A percentile compares a stretch with the other conserved stretches of the same genome.
Evolutionary conservation across 2,797 vertebrate genomes (phyloP).

Genomic region (Rhincodon typus): DNA sequence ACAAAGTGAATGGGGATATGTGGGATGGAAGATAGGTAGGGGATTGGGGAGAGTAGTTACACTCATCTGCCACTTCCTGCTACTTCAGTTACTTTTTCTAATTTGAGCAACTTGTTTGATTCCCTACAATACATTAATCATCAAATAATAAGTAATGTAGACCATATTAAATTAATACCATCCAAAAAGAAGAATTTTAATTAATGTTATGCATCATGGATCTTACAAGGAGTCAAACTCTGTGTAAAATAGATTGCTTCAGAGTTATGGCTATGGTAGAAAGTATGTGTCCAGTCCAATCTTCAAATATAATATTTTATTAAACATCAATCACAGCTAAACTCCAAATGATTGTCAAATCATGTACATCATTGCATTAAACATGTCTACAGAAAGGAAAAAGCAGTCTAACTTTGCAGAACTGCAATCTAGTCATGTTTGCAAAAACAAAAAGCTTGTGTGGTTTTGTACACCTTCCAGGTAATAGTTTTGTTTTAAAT

Average conservation of each 20-base stretch:
- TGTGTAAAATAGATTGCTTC: not conserved
- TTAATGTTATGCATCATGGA: not conserved
- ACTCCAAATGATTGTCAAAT: not conserved
- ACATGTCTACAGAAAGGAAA: not conserved
- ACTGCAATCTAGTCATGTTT: not conserved
- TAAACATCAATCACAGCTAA: not conserved
- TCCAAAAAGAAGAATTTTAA: not conserved
- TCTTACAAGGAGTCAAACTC: not conserved
- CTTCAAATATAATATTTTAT: not conserved
- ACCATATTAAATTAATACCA: not conserved
- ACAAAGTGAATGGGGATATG: not conserved
- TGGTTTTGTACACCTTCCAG: not conserved
- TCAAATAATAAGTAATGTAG: not conserved
- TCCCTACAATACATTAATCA: not conserved
- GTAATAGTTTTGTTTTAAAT: slow-evolving; percentile 19
- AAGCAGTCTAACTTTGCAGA: not conserved
- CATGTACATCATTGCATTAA: not conserved
- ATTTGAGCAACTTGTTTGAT: not conserved
- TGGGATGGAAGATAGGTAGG: not conserved
- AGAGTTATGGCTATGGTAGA: not conserved
- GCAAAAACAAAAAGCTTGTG: not conserved
- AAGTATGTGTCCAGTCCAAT: slow-evolving; percentile 12
- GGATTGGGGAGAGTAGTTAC: not conserved
- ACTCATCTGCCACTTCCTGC: not conserved
- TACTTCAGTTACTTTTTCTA: not conserved